Percentiles rank a stretch among this genome's conserved stretches.
Evolutionary conservation across 2,113 vertebrate species (phyloP).

Genomic region (Corydoras maculifer): DNA sequence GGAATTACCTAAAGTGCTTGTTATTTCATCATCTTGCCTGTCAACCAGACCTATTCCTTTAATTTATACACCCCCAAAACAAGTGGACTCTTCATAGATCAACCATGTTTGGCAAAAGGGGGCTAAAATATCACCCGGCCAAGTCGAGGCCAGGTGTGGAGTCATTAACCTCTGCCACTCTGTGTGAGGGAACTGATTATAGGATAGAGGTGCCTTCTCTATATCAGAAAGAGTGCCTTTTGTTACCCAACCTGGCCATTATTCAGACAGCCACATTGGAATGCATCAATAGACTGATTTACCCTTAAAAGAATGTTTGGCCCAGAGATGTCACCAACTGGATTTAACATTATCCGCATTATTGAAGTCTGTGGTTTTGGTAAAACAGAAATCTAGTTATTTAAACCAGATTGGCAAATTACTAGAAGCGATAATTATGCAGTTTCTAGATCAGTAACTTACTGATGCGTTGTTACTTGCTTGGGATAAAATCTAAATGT

Average conservation of each 20-base stretch:
- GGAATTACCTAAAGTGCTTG: conserved; percentile 94
- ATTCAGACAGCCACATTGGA: conserved; percentile 49
- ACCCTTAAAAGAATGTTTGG: conserved; percentile 37
- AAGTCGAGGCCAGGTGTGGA: conserved; percentile 72
- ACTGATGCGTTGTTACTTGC: too few species aligned
- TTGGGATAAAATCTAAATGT: too few species aligned
- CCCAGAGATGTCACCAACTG: conserved; percentile 28
- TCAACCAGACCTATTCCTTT: conserved; percentile 81
- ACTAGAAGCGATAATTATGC: too few species aligned
- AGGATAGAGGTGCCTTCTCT: conserved; percentile 63
- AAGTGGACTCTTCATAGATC: conserved; percentile 81
- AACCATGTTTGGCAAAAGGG: conserved; percentile 59
- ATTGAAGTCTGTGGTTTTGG: background rate
- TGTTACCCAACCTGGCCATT: conserved; percentile 55
- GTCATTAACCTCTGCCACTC: conserved; percentile 79
- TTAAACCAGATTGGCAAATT: too few species aligned
- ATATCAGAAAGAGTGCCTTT: conserved; percentile 49
- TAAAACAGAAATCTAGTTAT: background rate
- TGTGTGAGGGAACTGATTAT: conserved; percentile 74
- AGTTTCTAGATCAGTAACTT: too few species aligned
- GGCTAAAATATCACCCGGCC: conserved; percentile 75
- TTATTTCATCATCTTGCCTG: conserved; percentile 91
- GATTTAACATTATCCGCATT: background rate
- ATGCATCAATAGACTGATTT: conserved; percentile 59
- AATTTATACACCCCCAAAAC: conserved; percentile 84